Evolutionary conservation across 2,113 vertebrate genomes (phyloP).

Genomic region (Calonectris borealis): DNA sequence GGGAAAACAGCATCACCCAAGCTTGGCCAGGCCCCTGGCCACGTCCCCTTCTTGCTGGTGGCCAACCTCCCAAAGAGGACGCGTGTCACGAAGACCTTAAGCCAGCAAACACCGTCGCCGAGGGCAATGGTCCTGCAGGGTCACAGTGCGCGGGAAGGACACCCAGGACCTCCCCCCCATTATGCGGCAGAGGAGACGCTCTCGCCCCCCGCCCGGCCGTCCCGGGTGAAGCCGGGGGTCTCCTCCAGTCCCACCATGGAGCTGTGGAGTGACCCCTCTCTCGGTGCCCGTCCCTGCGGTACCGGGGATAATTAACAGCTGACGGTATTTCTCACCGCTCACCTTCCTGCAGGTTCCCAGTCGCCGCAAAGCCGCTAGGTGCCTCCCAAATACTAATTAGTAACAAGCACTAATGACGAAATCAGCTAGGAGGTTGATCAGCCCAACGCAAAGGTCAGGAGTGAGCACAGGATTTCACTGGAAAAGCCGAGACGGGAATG

Average conservation of each 20-base stretch:
- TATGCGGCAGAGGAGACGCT: background rate
- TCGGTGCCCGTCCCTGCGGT: fast-evolving
- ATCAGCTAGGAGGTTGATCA: background rate
- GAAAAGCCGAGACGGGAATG: background rate
- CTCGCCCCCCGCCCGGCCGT: fast-evolving
- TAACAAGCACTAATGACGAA: background rate
- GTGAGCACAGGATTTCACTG: fast-evolving
- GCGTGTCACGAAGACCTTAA: fast-evolving
- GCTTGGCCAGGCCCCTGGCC: background rate
- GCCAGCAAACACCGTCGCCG: fast-evolving
- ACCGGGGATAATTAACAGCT: background rate
- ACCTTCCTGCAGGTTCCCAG: background rate
- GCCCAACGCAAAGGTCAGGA: background rate
- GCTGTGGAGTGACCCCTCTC: too few species aligned
- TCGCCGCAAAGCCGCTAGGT: fast-evolving
- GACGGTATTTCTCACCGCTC: fast-evolving
- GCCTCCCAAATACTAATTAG: background rate
- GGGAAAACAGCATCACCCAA: background rate
- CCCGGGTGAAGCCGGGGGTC: background rate
- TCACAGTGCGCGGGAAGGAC: fast-evolving
- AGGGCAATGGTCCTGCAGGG: fast-evolving
- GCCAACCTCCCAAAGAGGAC: background rate
- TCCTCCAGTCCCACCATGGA: background rate
- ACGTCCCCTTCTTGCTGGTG: background rate
- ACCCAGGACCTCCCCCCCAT: background rate